A percentile compares a stretch with the other conserved stretches of the same genome.
phyloP scores from a whole-genome alignment of 2,797 vertebrate genomes.

The Oreortyx pictus region DNA sequence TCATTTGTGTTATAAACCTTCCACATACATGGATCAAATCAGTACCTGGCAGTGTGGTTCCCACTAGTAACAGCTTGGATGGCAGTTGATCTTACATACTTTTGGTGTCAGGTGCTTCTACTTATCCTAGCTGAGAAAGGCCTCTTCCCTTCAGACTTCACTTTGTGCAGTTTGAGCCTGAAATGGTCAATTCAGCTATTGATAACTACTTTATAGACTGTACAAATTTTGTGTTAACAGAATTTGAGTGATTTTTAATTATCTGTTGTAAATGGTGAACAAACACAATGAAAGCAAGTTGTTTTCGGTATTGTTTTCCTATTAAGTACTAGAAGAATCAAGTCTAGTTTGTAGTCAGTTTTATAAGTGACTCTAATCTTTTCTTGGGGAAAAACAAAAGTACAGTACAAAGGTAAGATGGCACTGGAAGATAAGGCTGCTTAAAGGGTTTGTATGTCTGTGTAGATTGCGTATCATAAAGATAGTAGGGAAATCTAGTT shows the following conservation, averaged over 20 bases:
- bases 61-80: neutral
- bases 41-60: neutral
- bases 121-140: neutral
- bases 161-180: neutral
- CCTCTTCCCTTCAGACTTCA: neutral
- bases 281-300: conserved; percentile 9
- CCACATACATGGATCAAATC: neutral
- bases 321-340: neutral
- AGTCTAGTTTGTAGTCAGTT: neutral
- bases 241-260: neutral
- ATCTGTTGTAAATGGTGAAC: neutral
- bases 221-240: neutral
- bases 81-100: neutral
- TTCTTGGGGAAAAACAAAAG: neutral
- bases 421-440: neutral
- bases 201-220: neutral
- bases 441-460: neutral
- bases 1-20: neutral
- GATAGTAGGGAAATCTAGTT: neutral
- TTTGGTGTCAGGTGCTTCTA: neutral
- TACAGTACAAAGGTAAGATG: neutral
- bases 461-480: neutral
- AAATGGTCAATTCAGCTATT: neutral
- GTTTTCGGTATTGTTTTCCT: neutral
- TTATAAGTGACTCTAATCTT: neutral